phyloP scores from a whole-genome alignment of 2,797 vertebrate genomes.

The Telmatherina bonti region DNA sequence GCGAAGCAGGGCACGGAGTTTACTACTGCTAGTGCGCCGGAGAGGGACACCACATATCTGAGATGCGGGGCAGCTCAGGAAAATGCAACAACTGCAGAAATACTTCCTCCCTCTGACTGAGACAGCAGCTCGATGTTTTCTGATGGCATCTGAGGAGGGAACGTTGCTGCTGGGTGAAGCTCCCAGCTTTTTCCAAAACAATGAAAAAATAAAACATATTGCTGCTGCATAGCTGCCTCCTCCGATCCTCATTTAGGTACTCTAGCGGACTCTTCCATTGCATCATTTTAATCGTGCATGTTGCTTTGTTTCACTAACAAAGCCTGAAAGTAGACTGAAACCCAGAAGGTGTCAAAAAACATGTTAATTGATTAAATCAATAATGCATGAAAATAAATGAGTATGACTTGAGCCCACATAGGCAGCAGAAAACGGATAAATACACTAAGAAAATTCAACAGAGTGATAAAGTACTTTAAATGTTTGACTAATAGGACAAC shows the following conservation, averaged over 20 bases:
- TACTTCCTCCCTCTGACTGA: background rate
- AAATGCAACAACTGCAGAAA: background rate
- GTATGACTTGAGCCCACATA: background rate
- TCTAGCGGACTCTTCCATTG: background rate
- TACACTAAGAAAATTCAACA: background rate
- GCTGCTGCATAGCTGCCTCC: background rate
- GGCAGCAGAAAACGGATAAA: background rate
- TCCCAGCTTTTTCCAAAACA: no score
- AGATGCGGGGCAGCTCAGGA: slow-evolving; percentile 47
- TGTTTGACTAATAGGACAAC: background rate
- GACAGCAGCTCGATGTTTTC: background rate
- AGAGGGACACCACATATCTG: slow-evolving; percentile 95
- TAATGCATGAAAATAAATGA: background rate
- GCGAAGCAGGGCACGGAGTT: slow-evolving; percentile 98
- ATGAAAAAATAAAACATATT: no score
- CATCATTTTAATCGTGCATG: background rate
- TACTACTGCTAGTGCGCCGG: slow-evolving; percentile 94
- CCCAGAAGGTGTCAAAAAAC: background rate
- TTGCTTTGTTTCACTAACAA: background rate
- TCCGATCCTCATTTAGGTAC: background rate
- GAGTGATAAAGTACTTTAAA: background rate
- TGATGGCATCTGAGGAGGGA: background rate
- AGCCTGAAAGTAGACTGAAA: background rate
- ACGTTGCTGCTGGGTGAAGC: background rate
- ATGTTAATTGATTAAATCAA: background rate